phyloP scores from a whole-genome alignment of 1,140 invertebrate species.

The Monomorium pharaonis region DNA sequence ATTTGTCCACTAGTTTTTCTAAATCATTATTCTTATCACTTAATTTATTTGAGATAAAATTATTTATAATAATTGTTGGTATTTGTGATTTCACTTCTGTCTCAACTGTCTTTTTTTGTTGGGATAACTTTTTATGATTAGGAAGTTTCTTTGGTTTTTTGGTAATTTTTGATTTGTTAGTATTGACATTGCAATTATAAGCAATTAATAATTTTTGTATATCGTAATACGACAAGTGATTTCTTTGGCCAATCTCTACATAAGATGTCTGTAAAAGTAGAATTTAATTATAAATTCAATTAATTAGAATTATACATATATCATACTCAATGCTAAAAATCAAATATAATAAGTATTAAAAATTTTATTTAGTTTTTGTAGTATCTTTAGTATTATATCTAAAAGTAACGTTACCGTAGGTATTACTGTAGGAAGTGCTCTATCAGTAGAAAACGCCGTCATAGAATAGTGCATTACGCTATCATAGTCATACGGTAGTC shows the following conservation, averaged over 20 bases:
- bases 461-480: constrained; percentile 85
- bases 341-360: constrained; percentile 5
- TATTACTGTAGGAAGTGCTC: constrained; percentile 66
- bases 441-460: constrained; percentile 83
- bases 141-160: neutral
- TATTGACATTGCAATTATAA: constrained; percentile 11
- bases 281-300: constrained; percentile 10
- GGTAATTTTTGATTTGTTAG: neutral
- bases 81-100: neutral
- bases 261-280: neutral
- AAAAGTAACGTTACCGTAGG: constrained; percentile 56
- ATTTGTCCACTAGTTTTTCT: neutral
- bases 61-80: neutral
- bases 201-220: constrained; percentile 36
- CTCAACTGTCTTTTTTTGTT: neutral
- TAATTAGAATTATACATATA: neutral
- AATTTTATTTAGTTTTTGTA: neutral
- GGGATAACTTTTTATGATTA: neutral
- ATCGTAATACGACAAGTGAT: constrained; percentile 40
- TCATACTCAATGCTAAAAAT: neutral
- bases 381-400: neutral
- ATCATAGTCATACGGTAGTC: constrained; percentile 82
- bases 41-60: neutral
- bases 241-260: constrained; percentile 50
- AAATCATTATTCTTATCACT: neutral